Evolutionary conservation across 1,140 invertebrate genomes (phyloP), one percentile per base, ranked within the genome.

Genomic region (Alviniconcha marisindica): DNA sequence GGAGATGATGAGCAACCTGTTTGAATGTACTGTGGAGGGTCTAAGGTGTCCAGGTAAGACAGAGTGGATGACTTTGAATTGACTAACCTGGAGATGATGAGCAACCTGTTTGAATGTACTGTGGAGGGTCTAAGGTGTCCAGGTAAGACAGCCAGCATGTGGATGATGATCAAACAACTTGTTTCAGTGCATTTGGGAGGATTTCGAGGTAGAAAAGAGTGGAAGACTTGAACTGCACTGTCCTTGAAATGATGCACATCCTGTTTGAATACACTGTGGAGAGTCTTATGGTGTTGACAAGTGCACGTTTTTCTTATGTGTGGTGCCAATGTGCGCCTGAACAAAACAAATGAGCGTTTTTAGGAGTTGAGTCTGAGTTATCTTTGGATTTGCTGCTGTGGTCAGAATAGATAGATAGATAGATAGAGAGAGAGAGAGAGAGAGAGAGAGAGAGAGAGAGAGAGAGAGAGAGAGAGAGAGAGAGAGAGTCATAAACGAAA

Each of bases 11-110:
- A 90, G 89, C 82, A 87, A 92, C 15, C 83, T 93, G 40, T 93
- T 93, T 90, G 91, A 93, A 48, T 92, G 92, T 80, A 89, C 90
- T 42, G 89, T 92, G 56, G 91, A 93, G 73, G 92, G 92, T 78
- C 87, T 93, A 92, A 92, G 77, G 88, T 93, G 33, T 92, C 92
- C 40, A 91, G 91, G 92, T 93, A 83, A 84, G 56, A 83, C 74
- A 10, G 86, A 14, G 7, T 33, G 5, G 63, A 92, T 78, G 85
- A 88, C 31, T 74, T 93, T 28, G 92, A 93, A 81, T 83, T 86
- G 42, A 83, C 87, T 31, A 93, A 93, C 74, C 83, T 92, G 21
- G 85, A 90, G 42, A 87, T 92, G 15, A 92, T 93, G 91, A 90
- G 88, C 79, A 87, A 91, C 18, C 82, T 92, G 36, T 92, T 92